Conservation (phyloP, 2,797 vertebrate genomes). For the Myiotriccus ornatus region DNA sequence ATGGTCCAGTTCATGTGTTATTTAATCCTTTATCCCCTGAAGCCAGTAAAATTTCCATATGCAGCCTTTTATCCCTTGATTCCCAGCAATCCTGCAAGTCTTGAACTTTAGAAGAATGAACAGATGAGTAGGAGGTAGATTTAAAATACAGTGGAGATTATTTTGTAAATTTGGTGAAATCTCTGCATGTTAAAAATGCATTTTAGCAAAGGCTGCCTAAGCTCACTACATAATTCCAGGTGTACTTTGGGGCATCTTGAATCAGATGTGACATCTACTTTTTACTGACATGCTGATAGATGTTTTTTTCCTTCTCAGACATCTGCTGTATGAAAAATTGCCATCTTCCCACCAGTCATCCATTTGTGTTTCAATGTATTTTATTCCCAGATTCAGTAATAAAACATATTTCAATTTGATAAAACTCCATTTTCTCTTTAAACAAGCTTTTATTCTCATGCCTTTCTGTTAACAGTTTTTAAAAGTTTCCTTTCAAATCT, state of each 20-base stretch:
- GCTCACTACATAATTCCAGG: not conserved
- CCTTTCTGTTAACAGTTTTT: not conserved
- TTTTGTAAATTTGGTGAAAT: not conserved
- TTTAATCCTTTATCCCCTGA: not conserved
- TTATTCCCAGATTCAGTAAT: not conserved
- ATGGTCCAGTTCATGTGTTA: not conserved
- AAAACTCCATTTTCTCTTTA: not conserved
- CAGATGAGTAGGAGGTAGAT: not conserved
- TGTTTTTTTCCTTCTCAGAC: not conserved
- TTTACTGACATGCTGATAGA: not conserved
- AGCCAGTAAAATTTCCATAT: not conserved
- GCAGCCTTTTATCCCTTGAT: not conserved
- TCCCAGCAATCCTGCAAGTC: not conserved
- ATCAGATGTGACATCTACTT: not conserved
- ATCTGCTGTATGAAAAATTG: not conserved
- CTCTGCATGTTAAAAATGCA: not conserved
- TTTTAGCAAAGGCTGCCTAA: not conserved
- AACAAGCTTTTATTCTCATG: not conserved
- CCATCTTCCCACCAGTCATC: not conserved
- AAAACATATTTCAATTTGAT: not conserved
- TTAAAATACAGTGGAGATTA: not conserved
- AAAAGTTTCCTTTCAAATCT: not conserved
- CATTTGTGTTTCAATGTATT: not conserved
- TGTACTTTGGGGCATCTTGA: not conserved
- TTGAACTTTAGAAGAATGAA: not conserved